phyloP scores from a whole-genome alignment of 2,113 vertebrate genomes.

The Paramisgurnus dabryanus region DNA sequence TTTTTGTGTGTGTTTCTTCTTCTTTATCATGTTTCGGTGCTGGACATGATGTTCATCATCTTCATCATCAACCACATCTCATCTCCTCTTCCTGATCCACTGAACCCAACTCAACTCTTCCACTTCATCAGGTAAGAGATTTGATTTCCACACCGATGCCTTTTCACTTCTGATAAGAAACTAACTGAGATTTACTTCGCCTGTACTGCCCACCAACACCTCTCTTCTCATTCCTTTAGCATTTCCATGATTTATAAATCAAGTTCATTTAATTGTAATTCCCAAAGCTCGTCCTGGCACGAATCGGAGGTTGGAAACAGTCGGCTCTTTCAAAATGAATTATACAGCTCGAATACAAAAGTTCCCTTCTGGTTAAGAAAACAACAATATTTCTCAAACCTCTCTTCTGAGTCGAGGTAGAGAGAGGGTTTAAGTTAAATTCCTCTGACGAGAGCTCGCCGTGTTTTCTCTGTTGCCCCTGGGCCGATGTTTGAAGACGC shows the following conservation, averaged over 20 bases:
- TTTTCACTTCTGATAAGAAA: neutral
- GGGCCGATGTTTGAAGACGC: conserved; percentile 46
- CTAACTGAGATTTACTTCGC: no score
- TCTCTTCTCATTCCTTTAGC: neutral
- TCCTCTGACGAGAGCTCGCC: neutral
- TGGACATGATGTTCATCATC: neutral
- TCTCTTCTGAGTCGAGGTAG: neutral
- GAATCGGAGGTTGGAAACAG: conserved; percentile 10
- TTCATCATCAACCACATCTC: neutral
- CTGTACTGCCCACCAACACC: neutral
- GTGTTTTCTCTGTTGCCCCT: conserved; percentile 15
- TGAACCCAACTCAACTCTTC: neutral
- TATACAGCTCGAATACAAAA: neutral
- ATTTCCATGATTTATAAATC: neutral
- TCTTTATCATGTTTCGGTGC: neutral
- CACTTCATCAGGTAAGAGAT: neutral
- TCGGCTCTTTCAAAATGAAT: conserved; percentile 13
- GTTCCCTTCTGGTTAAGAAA: conserved; percentile 13
- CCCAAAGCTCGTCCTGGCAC: neutral
- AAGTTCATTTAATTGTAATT: conserved; percentile 2
- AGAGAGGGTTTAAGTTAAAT: neutral
- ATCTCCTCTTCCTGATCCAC: neutral
- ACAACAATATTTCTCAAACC: neutral
- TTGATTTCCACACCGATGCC: neutral
- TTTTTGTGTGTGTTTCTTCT: neutral